Evolutionary conservation across 2,113 vertebrate species (phyloP).

Genomic region (Pelecanoides urinatrix): DNA sequence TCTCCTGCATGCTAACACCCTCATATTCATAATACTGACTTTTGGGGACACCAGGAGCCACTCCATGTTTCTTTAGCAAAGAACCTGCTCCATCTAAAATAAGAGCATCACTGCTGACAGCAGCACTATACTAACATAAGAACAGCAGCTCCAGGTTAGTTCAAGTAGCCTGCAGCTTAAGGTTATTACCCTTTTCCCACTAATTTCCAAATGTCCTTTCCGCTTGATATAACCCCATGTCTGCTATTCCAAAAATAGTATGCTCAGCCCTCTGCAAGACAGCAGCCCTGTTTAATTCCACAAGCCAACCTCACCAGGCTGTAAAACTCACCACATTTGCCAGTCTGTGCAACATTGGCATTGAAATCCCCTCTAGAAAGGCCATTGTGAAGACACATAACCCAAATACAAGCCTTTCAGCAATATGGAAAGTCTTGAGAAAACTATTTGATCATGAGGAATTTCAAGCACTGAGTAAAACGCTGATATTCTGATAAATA

Average conservation of each 20-base stretch:
- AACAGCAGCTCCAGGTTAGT: not conserved
- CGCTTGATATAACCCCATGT: not conserved
- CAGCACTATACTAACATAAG: not conserved
- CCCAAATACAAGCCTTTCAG: not conserved
- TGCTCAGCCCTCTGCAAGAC: not conserved
- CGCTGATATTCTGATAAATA: not conserved
- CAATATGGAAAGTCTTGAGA: not conserved
- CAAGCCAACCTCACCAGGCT: not conserved
- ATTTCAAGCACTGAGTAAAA: not conserved
- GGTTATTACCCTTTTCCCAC: not conserved
- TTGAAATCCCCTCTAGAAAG: not conserved
- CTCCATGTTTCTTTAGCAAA: not conserved
- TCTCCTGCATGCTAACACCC: not conserved
- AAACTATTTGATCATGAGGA: not conserved
- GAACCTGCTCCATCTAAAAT: not conserved
- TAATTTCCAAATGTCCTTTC: not conserved
- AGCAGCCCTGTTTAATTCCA: not conserved
- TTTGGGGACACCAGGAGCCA: not conserved
- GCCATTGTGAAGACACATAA: not conserved
- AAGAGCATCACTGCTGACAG: not conserved
- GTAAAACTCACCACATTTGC: not conserved
- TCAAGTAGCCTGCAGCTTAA: not conserved
- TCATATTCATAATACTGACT: not conserved
- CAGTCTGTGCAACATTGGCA: not conserved
- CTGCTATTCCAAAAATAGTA: not conserved